Percentiles rank a stretch among this genome's conserved stretches.
These are phyloP conservation scores for Lasioglossum morio DNA, from an alignment of 2,888 invertebrate genomes.

Conservation along the genomic window DNA sequence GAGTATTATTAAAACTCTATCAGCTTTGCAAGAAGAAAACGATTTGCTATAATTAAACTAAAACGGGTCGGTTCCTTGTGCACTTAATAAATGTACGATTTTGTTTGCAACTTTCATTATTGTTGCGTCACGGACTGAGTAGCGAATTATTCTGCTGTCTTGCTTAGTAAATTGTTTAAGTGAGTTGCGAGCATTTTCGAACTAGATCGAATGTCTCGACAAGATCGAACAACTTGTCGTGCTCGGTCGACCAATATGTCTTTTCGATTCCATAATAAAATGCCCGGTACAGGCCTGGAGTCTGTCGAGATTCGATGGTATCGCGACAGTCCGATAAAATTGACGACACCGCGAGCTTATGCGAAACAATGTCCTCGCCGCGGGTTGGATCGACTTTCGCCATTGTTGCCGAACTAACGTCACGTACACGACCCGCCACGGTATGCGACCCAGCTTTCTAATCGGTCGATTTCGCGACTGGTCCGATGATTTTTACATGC, in stretches of 20 bases:
- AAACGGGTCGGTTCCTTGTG: not conserved
- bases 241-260: not conserved
- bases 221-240: constrained; percentile 2
- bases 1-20: not conserved
- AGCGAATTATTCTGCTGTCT: not conserved
- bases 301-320: constrained; percentile 16
- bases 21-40: not conserved
- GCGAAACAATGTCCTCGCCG: constrained; percentile 36
- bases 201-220: not conserved
- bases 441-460: constrained; percentile 50
- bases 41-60: not conserved
- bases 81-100: not conserved
- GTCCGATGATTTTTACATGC: constrained; percentile 27
- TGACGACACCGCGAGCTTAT: constrained; percentile 42
- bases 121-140: not conserved
- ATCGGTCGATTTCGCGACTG: constrained; percentile 36
- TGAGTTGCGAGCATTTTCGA: not conserved
- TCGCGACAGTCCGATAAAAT: constrained; percentile 49
- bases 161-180: not conserved
- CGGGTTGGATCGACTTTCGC: constrained; percentile 54
- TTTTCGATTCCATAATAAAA: not conserved
- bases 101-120: not conserved
- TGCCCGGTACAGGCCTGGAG: constrained; percentile 6
- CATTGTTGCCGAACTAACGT: constrained; percentile 56
- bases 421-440: constrained; percentile 49